Evolutionary conservation across 2,888 invertebrate species (phyloP), one percentile per base, ranked within the genome.

Genomic region (Lapara coniferarum): DNA sequence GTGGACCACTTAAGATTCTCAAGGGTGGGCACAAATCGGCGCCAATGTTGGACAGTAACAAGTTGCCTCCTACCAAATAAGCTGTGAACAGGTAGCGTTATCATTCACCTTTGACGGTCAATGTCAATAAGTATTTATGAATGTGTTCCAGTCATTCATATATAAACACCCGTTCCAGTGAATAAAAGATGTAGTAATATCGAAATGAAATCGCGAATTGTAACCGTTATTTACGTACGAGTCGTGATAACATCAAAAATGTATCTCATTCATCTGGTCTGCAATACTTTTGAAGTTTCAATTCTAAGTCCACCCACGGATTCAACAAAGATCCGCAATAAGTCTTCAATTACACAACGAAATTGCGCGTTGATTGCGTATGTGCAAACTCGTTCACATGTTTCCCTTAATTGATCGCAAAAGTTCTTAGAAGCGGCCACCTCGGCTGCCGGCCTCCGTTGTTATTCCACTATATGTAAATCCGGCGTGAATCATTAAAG

Each of bases 1-100:
- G 82, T 81, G 77, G 63, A 80, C 81, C 86, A 86, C 86, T 87
- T 86, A 84, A 88, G 82, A 86, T 86, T 85, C 85, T 81, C 74
- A 76, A 80, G 79, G 84, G 83, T 82, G 83, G 80, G 78, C 84
- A 85, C 83, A 85, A 89, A 90, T 88, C 85, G 81, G 82, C 83
- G 89, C 88, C 88, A 90, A 89, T 89, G 89, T 88, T 84, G 85
- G 85, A 83, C 82, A 85, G 83, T 81, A 83, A 83, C 81, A 86
- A 84, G 84, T 84, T 85, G 78, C 79, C 81, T 79, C 78, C 75
- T 78, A 78, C 78, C 90, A 89, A 87, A 86, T 85, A 37, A 37
- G 5, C 37, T 37, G 37, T 37, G 5, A 2, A 78, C 74, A 79
- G 83, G 87, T 86, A 86, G 86, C 85, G 74, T 75, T 73, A 76